Base-by-base conservation (phyloP, 2,113 vertebrate species). In the Tamias sibiricus region DNA sequence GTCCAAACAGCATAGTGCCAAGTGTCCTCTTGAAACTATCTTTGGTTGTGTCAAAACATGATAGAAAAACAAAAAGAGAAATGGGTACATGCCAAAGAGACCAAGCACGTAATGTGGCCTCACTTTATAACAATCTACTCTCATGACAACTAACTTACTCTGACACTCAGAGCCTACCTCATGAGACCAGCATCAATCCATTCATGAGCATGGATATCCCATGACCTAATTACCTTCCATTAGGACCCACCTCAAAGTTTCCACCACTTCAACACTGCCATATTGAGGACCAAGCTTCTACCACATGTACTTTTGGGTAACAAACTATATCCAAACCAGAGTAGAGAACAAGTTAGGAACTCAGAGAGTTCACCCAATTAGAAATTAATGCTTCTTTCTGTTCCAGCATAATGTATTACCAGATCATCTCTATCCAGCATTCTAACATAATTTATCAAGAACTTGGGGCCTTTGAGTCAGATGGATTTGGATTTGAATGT, bases 401-500 rank as follows among this genome's bases (percentile, higher is more conserved):
- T 35, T 42, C 14, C 7, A 92, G 16, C 35, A 37, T 96, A 62
- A 66, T 77, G 76, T 91, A 66, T 93, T 91, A 47, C 13, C 24
- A 82, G 79, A 66, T 86, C 8, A 66, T 68, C 37, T 76, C 30
- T 76, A 71, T 54, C 9, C 81, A 11, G 11, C 0, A 91, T 52
- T 89, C 20, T 26, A 72, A n/a, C 37, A 82, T 84, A 93, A 91
- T 91, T 80, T 88, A 7, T 76, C 84, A 94, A 52, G 9, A 91
- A 84, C 74, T 11, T 59, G 26, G 22, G 26, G 42, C 40, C 66
- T 96, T 72, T 42, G 32, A 42, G 77, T 87, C 26, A 94, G 2
- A 93, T 47, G 24, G 37, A 81, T 30, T 76, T 92, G 24, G 7
- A 4, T 62, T 84, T 94, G 35, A 76, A 40, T 86, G 35, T 93